phyloP scores from a whole-genome alignment of 2,888 invertebrate genomes.

The Luffia ferchaultella region DNA sequence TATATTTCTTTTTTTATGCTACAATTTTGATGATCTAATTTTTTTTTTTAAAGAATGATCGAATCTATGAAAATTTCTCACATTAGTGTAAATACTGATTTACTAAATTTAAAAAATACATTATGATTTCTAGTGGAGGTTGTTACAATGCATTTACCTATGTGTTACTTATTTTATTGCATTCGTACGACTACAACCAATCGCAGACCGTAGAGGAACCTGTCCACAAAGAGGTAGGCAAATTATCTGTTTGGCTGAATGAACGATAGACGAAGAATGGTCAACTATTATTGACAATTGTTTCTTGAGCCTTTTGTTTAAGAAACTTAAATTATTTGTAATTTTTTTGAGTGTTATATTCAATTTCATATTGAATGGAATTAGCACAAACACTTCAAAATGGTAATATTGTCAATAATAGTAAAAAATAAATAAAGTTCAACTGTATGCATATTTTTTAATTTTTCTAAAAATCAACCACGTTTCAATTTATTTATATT shows the following conservation, averaged over 20 bases:
- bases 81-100: slow-evolving; percentile 40
- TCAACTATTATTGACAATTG: slow-evolving; percentile 4
- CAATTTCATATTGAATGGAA: too few species aligned
- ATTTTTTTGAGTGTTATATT: too few species aligned
- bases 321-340: too few species aligned
- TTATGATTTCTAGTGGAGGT: slow-evolving; percentile 48
- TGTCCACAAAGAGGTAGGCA: slow-evolving; percentile 64
- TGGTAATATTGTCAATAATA: too few species aligned
- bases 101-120: slow-evolving; percentile 36
- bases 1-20: slow-evolving; percentile 37
- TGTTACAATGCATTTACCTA: slow-evolving; percentile 63
- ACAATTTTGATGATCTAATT: slow-evolving; percentile 15
- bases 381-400: too few species aligned
- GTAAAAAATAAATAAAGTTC: too few species aligned
- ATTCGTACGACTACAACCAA: slow-evolving; percentile 66
- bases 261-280: slow-evolving; percentile 2
- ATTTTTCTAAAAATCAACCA: too few species aligned
- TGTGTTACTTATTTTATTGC: slow-evolving; percentile 61
- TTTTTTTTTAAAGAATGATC: slow-evolving; percentile 50
- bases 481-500: too few species aligned
- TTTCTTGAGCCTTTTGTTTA: too few species aligned
- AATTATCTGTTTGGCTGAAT: slow-evolving; percentile 29
- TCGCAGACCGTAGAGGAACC: slow-evolving; percentile 66
- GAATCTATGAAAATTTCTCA: slow-evolving; percentile 40
- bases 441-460: too few species aligned